Conservation (phyloP, 2,113 vertebrate species). For the Melanerpes aurifrons region DNA sequence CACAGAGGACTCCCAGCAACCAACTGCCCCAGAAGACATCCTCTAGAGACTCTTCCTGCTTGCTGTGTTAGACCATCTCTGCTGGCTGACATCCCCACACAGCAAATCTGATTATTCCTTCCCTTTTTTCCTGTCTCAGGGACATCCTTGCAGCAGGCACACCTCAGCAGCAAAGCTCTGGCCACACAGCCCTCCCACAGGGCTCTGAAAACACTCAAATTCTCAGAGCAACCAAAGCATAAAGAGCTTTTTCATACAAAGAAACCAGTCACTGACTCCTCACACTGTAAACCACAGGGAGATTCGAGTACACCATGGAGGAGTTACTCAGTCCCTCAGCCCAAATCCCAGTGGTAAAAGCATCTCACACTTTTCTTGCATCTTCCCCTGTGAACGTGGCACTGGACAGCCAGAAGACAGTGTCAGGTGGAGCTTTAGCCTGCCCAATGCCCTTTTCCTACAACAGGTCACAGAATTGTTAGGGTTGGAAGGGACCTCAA, state of each 20-base stretch:
- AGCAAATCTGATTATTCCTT: background rate
- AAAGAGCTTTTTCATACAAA: background rate
- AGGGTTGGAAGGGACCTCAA: too few relatives aligned
- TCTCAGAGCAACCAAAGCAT: background rate
- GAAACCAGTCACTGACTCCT: background rate
- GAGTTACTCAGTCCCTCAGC: accelerated
- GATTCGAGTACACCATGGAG: accelerated
- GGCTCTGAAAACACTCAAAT: background rate
- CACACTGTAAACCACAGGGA: accelerated
- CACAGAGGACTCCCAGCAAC: accelerated
- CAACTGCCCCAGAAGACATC: background rate
- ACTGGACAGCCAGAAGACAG: background rate
- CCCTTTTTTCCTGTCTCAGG: background rate
- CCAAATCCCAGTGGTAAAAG: background rate
- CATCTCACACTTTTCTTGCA: background rate
- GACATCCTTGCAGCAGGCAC: background rate
- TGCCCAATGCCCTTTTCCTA: background rate
- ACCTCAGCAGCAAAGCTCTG: background rate
- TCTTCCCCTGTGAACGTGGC: accelerated
- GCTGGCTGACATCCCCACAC: too few relatives aligned
- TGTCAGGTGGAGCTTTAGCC: background rate
- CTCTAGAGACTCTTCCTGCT: background rate
- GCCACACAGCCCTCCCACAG: accelerated
- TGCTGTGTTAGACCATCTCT: background rate
- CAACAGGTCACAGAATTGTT: background rate